Evolutionary conservation across 2,888 invertebrate genomes (phyloP), one percentile per base, ranked within the genome.

Genomic region (Copidosoma aretas): DNA sequence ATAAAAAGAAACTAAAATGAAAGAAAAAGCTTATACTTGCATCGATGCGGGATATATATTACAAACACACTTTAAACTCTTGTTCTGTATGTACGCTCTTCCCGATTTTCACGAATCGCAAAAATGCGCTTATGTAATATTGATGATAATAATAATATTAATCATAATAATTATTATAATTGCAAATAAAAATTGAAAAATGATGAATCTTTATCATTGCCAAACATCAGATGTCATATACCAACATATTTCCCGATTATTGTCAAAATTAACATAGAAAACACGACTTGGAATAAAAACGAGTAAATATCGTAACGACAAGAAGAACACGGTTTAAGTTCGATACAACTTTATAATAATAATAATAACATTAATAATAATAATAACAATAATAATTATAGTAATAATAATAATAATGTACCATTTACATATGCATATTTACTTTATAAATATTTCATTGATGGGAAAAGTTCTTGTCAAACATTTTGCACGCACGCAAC

Each of bases 61-160:
- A 32, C 8, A 5, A 32, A 32, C 43, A 57, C 53, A 68, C 21
- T 53, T 64, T 65, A 57, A n/a, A 58, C 54, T 65, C 52, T 68
- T 60, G 39, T 51, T 69, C 57, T 65, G 61, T 66, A 59, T 49
- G 59, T 66, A 59, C 54, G 59, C 63, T 67, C 62, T 67, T 69
- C 64, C 64, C 62, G 59, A 67, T 67, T 67, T 69, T 66, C 67
- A 66, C 52, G 22, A 68, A 54, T 68, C 65, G 59, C 61, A 64
- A 64, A 32, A 32, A 66, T 70, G 65, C 64, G 67, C 62, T 70
- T 71, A 57, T 65, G 32, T 68, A 68, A 68, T 63, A 64, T 71
- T 58, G 57, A 69, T 54, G 14, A 63, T 72, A 60, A 65, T 58
- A 71, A 68, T 60, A 46, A 49, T 56, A 69, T 62, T 69, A 59